These are phyloP conservation scores for Synaphobranchus kaupii DNA, from an alignment of 2,797 vertebrate genomes.

Conservation along the genomic window DNA sequence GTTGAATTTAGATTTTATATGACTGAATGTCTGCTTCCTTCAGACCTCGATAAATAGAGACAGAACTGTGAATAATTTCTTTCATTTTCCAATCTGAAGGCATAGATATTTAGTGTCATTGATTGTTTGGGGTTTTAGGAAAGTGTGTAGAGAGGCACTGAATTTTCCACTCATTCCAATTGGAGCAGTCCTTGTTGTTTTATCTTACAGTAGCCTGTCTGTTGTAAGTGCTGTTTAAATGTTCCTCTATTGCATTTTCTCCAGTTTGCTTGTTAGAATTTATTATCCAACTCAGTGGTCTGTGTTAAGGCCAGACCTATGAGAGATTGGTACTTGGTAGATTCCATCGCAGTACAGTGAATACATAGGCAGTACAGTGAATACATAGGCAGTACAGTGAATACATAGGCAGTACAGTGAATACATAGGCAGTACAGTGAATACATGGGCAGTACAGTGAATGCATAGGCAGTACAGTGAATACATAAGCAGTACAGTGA, in stretches of 20 bases:
- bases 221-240: background rate
- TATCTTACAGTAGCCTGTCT: background rate
- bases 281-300: background rate
- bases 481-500: background rate
- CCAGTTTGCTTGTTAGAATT: background rate
- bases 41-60: conserved; percentile 60
- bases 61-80: conserved; percentile 33
- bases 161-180: background rate
- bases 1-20: too few species aligned
- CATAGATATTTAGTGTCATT: too few species aligned
- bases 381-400: background rate
- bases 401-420: background rate
- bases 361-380: background rate
- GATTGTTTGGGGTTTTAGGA: background rate
- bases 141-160: background rate
- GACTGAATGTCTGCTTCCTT: too few species aligned
- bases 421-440: background rate
- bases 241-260: background rate
- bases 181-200: background rate
- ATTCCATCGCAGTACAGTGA: background rate
- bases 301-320: background rate
- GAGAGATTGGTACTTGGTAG: background rate
- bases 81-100: too few species aligned
- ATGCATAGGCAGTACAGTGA: background rate
- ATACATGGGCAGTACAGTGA: background rate